phyloP scores from a whole-genome alignment of 1,140 invertebrate species.

The Scaptomyza pallida region DNA sequence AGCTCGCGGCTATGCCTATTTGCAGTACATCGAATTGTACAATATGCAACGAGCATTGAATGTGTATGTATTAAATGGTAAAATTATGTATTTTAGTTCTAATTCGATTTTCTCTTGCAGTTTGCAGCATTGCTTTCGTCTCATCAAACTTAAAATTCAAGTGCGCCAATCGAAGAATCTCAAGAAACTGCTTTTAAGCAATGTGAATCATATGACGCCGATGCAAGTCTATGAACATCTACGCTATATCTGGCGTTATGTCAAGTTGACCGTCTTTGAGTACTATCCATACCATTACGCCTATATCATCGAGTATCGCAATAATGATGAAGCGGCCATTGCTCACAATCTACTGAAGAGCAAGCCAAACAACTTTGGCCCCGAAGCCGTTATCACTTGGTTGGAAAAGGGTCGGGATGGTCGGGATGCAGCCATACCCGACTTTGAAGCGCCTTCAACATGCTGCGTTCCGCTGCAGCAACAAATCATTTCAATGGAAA shows the following conservation, averaged over 20 bases:
- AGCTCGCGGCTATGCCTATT: slow-evolving; percentile 57
- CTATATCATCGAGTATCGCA: slow-evolving; percentile 44
- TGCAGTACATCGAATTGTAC: slow-evolving; percentile 52
- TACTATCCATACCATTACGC: not conserved
- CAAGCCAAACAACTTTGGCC: slow-evolving; percentile 28
- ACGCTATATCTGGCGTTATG: slow-evolving; percentile 19
- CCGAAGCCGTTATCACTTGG: slow-evolving; percentile 34
- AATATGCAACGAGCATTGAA: slow-evolving; percentile 23
- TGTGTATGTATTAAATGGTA: slow-evolving; percentile 13
- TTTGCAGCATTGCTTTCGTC: slow-evolving; percentile 12
- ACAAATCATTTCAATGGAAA: no score
- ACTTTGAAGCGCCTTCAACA: no score
- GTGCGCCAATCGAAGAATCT: slow-evolving; percentile 42
- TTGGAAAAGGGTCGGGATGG: not conserved
- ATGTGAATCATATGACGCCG: slow-evolving; percentile 20
- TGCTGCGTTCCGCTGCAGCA: slow-evolving; percentile 29
- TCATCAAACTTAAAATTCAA: not conserved
- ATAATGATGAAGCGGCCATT: slow-evolving; percentile 46
- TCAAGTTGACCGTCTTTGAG: slow-evolving; percentile 34
- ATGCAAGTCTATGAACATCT: slow-evolving; percentile 47
- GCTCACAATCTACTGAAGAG: slow-evolving; percentile 25
- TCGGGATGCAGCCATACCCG: no score
- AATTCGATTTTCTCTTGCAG: slow-evolving; percentile 6
- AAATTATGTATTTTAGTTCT: not conserved
- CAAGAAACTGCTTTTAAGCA: slow-evolving; percentile 17